phyloP scores from a whole-genome alignment of 1,140 invertebrate species.

The Drosophila nannoptera region DNA sequence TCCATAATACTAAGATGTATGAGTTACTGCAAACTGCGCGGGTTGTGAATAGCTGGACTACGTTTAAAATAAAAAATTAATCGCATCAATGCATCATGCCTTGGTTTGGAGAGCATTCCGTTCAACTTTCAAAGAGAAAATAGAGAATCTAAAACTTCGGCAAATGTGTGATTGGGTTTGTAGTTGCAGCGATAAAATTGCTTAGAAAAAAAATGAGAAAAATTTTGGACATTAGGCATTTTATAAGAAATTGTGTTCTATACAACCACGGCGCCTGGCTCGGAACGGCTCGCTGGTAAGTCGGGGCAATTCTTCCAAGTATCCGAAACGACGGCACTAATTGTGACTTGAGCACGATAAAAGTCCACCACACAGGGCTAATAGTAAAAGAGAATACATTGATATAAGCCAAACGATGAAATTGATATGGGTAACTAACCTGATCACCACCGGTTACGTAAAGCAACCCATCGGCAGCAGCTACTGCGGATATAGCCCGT shows the following conservation, averaged over 20 bases:
- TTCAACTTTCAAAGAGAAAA: conserved; percentile 51
- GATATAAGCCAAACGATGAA: neutral
- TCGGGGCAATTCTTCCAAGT: conserved; percentile 88
- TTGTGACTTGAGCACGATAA: conserved; percentile 89
- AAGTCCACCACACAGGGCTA: conserved; percentile 87
- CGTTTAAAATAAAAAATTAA: conserved; percentile 47
- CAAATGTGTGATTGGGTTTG: conserved; percentile 13
- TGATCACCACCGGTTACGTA: conserved; percentile 92
- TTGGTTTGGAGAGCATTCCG: conserved; percentile 55
- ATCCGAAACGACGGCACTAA: conserved; percentile 87
- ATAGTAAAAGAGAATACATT: conserved; percentile 1
- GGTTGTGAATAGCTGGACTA: conserved; percentile 62
- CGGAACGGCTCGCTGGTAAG: conserved; percentile 89
- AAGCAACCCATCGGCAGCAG: conserved; percentile 88
- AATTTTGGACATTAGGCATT: conserved; percentile 18
- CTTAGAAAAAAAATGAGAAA: conserved; percentile 50
- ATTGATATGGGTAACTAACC: conserved; percentile 63
- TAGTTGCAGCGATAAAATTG: conserved; percentile 2
- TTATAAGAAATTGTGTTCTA: conserved; percentile 60
- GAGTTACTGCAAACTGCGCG: neutral
- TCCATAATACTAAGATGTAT: conserved; percentile 59
- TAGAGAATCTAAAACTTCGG: conserved; percentile 38
- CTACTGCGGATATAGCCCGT: conserved; percentile 90
- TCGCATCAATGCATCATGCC: conserved; percentile 49
- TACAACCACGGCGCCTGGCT: conserved; percentile 87